phyloP scores from a whole-genome alignment of 1,140 invertebrate genomes.

The Lineus longissimus region DNA sequence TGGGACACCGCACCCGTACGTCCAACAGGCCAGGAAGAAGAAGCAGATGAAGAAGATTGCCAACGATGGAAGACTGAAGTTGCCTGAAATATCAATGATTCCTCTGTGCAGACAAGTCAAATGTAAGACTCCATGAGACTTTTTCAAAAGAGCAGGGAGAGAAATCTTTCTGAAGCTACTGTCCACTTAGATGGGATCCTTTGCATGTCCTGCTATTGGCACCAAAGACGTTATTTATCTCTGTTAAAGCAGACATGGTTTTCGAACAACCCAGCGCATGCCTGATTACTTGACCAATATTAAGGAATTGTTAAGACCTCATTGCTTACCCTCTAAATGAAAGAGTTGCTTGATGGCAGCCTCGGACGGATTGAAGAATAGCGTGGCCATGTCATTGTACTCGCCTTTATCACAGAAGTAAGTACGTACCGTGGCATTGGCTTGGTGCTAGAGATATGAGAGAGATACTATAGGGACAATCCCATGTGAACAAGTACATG shows the following conservation, averaged over 20 bases:
- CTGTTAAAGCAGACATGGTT: too few relatives aligned
- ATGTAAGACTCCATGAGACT: too few relatives aligned
- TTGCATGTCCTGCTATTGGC: too few relatives aligned
- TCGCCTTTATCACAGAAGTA: slow-evolving; percentile 82
- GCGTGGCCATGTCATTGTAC: slow-evolving; percentile 83
- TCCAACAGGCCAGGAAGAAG: slow-evolving; percentile 84
- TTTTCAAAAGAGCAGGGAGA: too few relatives aligned
- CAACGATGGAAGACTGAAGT: slow-evolving; percentile 76
- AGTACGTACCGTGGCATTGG: slow-evolving; percentile 21
- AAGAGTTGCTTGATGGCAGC: slow-evolving; percentile 86
- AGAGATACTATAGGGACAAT: background rate
- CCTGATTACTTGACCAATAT: background rate
- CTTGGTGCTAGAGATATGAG: background rate
- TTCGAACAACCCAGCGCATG: too few relatives aligned
- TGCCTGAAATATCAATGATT: slow-evolving; percentile 61
- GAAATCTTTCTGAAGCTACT: too few relatives aligned
- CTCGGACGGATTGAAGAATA: slow-evolving; percentile 97
- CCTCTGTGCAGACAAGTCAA: too few relatives aligned
- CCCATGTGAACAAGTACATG: background rate
- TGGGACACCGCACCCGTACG: slow-evolving; percentile 90
- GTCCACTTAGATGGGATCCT: too few relatives aligned
- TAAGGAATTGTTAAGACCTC: background rate
- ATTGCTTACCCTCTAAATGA: slow-evolving; percentile 64
- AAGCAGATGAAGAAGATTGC: slow-evolving; percentile 81
- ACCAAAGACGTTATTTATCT: too few relatives aligned